Conservation (phyloP, 2,888 invertebrate species). For the Balanococcus diminutus region DNA sequence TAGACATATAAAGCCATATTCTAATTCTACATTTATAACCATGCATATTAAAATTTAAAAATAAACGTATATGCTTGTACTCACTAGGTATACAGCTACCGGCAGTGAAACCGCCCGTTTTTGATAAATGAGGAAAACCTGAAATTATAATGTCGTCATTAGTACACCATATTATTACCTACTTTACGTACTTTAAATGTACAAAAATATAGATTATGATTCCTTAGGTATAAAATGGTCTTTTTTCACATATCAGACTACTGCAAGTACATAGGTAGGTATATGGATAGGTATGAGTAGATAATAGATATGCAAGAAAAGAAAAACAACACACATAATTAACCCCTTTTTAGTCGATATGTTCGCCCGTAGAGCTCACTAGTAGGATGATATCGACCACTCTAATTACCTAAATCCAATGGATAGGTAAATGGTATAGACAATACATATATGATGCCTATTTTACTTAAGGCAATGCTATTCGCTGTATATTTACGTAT, state of each 20-base stretch:
- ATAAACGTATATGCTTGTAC: background rate
- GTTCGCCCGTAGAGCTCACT: background rate
- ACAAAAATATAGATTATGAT: too few relatives aligned
- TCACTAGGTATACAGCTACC: conserved; percentile 51
- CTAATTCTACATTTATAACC: background rate
- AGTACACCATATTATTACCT: background rate
- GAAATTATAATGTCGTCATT: background rate
- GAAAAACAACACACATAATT: background rate
- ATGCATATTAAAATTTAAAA: background rate
- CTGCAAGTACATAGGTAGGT: background rate
- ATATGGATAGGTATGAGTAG: background rate
- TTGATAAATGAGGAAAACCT: conserved; percentile 50
- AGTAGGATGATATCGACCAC: background rate
- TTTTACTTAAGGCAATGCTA: too few relatives aligned
- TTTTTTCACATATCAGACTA: too few relatives aligned
- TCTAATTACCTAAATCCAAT: background rate
- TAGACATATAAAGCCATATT: background rate
- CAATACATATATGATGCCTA: background rate
- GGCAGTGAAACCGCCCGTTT: conserved; percentile 49
- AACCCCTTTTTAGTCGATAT: background rate
- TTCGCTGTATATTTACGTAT: too few relatives aligned
- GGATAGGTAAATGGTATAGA: background rate
- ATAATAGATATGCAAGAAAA: too few relatives aligned
- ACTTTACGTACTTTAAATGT: background rate
- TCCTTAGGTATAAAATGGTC: too few relatives aligned